A percentile compares a stretch with the other conserved stretches of the same genome.
phyloP scores from a whole-genome alignment of 2,797 vertebrate species.

The Onychomys torridus region DNA sequence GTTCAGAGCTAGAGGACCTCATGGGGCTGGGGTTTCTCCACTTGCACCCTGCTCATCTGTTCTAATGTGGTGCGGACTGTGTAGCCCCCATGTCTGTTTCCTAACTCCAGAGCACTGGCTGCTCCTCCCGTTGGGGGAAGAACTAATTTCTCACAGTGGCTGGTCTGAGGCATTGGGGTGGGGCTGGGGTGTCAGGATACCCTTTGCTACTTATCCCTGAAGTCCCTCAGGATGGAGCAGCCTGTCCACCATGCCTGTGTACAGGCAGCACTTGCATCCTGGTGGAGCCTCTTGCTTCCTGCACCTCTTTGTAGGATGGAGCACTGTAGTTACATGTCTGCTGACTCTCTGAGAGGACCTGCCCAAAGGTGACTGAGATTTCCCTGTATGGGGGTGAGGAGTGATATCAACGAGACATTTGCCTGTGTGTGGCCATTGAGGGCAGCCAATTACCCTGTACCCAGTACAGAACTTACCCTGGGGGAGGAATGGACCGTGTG shows the following conservation, averaged over 20 bases:
- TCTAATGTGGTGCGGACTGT: not conserved
- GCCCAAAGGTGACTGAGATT: not conserved
- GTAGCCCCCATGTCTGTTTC: not conserved
- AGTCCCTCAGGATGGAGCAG: not conserved
- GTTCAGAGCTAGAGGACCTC: not conserved
- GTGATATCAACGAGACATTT: not conserved
- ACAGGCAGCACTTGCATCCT: not conserved
- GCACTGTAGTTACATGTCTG: not conserved
- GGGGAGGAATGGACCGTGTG: conserved; percentile 55
- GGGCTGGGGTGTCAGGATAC: not conserved
- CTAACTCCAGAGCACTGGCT: not conserved
- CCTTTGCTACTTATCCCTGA: not conserved
- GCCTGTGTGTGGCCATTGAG: not conserved
- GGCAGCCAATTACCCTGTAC: no score
- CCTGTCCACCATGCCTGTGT: not conserved
- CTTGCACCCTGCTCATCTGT: no score
- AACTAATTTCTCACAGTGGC: not conserved
- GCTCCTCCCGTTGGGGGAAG: not conserved
- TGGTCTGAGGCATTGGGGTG: not conserved
- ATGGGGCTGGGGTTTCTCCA: not conserved
- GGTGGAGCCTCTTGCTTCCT: not conserved
- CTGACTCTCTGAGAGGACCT: not conserved
- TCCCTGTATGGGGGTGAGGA: not conserved
- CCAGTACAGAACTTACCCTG: conserved; percentile 44
- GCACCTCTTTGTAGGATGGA: not conserved